These are phyloP conservation scores for Drosophila setosimentum DNA, from an alignment of 2,888 invertebrate genomes.

Conservation along the genomic window DNA sequence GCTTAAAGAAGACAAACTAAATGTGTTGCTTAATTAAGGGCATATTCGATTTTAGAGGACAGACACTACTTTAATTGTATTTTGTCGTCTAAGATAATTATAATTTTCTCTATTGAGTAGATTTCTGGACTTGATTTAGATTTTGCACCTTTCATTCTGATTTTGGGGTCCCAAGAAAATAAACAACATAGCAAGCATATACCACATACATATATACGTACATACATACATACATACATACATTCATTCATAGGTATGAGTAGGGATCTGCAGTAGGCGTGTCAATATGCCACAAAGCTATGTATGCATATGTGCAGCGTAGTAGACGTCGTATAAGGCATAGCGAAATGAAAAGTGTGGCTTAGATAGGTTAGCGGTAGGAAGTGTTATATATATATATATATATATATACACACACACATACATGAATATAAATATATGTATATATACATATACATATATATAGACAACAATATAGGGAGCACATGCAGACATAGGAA, in stretches of 20 bases:
- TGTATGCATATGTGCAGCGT: conserved; percentile 25
- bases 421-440: conserved; percentile 61
- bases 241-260: conserved; percentile 20
- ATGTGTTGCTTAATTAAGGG: background rate
- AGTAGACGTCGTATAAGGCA: conserved; percentile 41
- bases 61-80: background rate
- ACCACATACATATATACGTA: conserved; percentile 17
- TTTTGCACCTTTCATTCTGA: background rate
- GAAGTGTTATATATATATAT: conserved; percentile 26
- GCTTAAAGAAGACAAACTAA: background rate
- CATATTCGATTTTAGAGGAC: background rate
- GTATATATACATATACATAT: conserved; percentile 14
- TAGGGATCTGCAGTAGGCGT: conserved; percentile 51
- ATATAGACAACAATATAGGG: conserved; percentile 54
- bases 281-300: conserved; percentile 27
- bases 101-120: background rate
- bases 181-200: conserved; percentile 32
- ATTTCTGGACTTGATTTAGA: background rate
- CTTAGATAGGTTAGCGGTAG: conserved; percentile 50
- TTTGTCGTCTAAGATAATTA: background rate
- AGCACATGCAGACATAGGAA: conserved; percentile 74
- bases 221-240: conserved; percentile 18
- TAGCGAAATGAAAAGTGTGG: conserved; percentile 35
- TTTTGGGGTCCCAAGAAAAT: conserved; percentile 38
- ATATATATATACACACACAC: conserved; percentile 30